Percentiles rank a stretch among this genome's conserved stretches.
phyloP scores from a whole-genome alignment of 2,888 invertebrate genomes.

The Caenorhabditis macrosperma region DNA sequence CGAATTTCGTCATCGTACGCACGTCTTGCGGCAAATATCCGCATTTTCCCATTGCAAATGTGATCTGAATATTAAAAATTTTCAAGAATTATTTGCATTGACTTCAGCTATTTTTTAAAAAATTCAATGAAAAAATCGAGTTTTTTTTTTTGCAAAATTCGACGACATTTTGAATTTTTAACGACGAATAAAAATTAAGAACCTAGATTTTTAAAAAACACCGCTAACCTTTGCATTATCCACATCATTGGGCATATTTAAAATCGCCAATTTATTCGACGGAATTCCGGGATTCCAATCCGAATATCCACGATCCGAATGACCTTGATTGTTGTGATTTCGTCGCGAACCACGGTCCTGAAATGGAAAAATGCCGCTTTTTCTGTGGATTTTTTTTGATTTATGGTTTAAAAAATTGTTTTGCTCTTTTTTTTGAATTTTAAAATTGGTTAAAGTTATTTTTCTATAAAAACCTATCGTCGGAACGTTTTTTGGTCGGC shows the following conservation, averaged over 20 bases:
- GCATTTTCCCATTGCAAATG: constrained; percentile 55
- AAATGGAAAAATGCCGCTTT: neutral
- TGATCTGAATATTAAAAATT: constrained; percentile 51
- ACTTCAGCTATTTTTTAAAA: neutral
- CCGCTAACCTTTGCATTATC: constrained; percentile 50
- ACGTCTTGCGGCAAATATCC: constrained; percentile 67
- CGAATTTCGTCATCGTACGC: constrained; percentile 58
- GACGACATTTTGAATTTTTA: neutral
- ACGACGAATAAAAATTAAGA: neutral
- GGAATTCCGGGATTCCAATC: constrained; percentile 53
- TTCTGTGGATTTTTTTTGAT: neutral
- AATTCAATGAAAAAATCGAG: neutral
- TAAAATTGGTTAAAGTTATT: neutral
- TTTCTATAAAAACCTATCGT: constrained; percentile 19
- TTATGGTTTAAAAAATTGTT: neutral
- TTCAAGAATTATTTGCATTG: too few species aligned
- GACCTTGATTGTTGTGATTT: neutral
- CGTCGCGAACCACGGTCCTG: constrained; percentile 25
- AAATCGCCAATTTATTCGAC: constrained; percentile 59
- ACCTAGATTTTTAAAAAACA: too few species aligned
- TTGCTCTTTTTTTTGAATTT: neutral
- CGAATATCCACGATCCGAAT: constrained; percentile 31
- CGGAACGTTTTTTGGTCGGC: neutral
- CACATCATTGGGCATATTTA: constrained; percentile 63
- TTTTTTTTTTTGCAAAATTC: too few species aligned